Percentiles rank a stretch among this genome's conserved stretches.
Conservation (phyloP, 2,797 vertebrate species). For the Eospalax fontanierii region DNA sequence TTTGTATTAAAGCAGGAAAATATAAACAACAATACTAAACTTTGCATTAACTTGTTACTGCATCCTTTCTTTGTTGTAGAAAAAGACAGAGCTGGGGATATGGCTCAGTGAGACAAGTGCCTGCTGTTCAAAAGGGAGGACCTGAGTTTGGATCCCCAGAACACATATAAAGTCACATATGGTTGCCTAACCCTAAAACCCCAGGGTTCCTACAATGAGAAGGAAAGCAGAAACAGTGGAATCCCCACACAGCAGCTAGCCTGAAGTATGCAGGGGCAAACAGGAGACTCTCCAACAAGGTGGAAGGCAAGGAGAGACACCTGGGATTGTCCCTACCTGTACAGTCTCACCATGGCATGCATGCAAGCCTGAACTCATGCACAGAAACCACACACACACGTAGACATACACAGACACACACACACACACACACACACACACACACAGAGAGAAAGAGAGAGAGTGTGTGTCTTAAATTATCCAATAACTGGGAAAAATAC, state of each 20-base stretch:
- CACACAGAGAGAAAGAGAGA: neutral
- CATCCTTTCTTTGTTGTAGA: neutral
- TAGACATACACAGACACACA: neutral
- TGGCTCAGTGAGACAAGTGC: neutral
- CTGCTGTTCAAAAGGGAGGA: neutral
- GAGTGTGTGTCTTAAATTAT: neutral
- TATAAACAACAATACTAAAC: slow-evolving; percentile 30
- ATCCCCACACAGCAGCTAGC: neutral
- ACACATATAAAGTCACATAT: neutral
- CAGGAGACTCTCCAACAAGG: neutral
- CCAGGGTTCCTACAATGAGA: neutral
- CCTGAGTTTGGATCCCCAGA: neutral
- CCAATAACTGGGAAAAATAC: neutral
- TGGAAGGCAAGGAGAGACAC: neutral
- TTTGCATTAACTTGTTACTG: neutral
- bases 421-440: neutral
- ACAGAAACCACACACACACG: neutral
- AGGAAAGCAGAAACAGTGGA: neutral
- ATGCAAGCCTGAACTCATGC: neutral
- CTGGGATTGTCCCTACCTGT: neutral
- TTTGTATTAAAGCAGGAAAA: slow-evolving; percentile 45
- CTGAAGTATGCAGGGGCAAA: neutral
- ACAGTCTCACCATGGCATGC: too few relatives aligned
- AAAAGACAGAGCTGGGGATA: neutral
- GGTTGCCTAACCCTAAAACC: neutral